phyloP scores from a whole-genome alignment of 64 coral and sea anemone genomes.

The Cladopsammia gracilis region DNA sequence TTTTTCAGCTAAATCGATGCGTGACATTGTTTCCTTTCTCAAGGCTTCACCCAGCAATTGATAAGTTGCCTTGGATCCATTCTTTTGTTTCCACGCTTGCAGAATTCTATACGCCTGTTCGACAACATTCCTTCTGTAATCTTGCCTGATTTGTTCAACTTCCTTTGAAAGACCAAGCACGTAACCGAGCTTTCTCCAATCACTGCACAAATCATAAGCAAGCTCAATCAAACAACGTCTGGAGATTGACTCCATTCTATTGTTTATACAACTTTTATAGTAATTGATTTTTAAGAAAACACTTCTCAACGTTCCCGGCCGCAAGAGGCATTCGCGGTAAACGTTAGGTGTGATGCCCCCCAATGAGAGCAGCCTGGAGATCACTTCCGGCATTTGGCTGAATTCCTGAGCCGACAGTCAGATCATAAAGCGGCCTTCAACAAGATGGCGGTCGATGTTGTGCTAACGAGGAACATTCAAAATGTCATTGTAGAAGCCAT shows the following conservation, averaged over 20 bases:
- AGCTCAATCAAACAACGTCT: slow-evolving; percentile 14
- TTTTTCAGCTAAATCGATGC: slow-evolving; percentile 18
- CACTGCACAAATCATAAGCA: slow-evolving; percentile 2
- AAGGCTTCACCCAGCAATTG: slow-evolving; percentile 2
- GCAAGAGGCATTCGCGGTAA: no score
- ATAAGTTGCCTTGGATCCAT: slow-evolving; percentile 15
- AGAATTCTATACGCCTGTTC: slow-evolving; percentile 45
- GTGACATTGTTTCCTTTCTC: neutral
- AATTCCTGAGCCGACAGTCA: no score
- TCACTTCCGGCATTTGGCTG: neutral
- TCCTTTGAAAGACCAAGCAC: neutral
- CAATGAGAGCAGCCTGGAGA: no score
- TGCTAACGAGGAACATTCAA: slow-evolving; percentile 46
- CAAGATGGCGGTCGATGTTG: slow-evolving; percentile 42
- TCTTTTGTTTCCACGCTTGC: neutral
- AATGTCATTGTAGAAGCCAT: slow-evolving; percentile 34
- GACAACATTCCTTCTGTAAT: neutral
- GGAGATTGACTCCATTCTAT: neutral
- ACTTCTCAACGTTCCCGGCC: no score
- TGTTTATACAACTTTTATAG: no score
- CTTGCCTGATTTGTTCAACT: neutral
- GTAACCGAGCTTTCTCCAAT: slow-evolving; percentile 30
- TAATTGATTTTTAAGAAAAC: no score
- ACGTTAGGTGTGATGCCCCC: no score
- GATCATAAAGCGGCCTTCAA: neutral